A percentile compares a stretch with the other conserved stretches of the same genome.
Conservation (phyloP, 2,113 vertebrate genomes). For the Phocoena sinus region DNA sequence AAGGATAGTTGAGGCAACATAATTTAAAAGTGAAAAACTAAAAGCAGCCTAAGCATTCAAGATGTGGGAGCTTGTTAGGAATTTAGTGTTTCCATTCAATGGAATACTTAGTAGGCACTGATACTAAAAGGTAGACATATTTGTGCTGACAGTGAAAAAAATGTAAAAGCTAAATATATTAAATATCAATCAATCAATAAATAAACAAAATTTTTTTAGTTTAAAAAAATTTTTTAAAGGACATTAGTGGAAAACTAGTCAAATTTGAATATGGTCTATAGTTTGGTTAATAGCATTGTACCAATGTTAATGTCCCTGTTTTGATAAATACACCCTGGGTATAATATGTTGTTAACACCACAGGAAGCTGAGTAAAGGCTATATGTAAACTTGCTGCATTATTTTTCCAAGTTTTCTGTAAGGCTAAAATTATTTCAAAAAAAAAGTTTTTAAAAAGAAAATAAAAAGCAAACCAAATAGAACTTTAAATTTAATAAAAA, state of each 20-base stretch:
- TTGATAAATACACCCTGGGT: not conserved
- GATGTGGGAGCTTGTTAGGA: not conserved
- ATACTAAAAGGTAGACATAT: not conserved
- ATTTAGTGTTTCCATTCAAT: not conserved
- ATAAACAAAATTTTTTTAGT: not conserved
- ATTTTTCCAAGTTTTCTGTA: not conserved
- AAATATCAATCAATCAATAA: not conserved
- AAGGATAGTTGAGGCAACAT: not conserved
- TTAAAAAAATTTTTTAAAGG: not conserved
- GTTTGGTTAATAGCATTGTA: not conserved
- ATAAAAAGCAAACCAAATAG: not conserved
- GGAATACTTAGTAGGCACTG: not conserved
- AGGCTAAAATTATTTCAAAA: not conserved
- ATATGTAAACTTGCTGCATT: not conserved
- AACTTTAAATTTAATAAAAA: not conserved
- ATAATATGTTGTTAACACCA: not conserved
- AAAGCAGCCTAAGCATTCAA: not conserved
- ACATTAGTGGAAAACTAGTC: not conserved
- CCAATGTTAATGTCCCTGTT: not conserved
- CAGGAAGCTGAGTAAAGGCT: not conserved
- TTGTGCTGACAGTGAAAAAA: not conserved
- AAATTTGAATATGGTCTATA: not conserved
- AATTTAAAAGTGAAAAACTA: constrained; percentile 4
- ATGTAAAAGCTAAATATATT: not conserved
- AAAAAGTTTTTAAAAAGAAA: not conserved